Percentiles rank a stretch among this genome's conserved stretches.
Conservation (phyloP, 2,797 vertebrate species). For the Gallinago stenura region DNA sequence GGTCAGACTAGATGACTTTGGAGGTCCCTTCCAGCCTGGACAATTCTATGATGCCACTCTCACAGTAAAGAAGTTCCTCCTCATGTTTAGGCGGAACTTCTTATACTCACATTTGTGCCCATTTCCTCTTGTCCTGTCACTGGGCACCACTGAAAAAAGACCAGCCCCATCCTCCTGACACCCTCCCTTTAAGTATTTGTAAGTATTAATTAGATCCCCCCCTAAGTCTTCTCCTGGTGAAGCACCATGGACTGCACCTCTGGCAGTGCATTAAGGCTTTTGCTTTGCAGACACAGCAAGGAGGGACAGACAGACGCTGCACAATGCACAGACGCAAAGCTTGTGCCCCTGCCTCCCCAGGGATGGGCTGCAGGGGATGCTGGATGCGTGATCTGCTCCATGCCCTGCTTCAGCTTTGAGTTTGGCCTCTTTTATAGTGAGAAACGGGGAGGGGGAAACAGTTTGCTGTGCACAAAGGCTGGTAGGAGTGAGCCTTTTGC, state of each 20-base stretch:
- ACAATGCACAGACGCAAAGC: accelerated
- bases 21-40: no score
- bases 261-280: neutral
- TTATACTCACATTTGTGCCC: no score
- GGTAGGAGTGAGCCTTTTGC: neutral
- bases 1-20: no score
- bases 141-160: no score
- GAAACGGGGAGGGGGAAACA: neutral
- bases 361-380: neutral
- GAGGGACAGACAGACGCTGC: neutral
- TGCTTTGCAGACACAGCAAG: neutral
- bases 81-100: no score
- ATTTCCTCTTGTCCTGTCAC: no score
- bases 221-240: no score
- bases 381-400: neutral
- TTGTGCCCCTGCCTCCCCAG: accelerated
- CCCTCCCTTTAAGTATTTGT: no score
- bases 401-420: neutral
- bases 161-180: no score
- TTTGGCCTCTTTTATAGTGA: neutral
- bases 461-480: neutral
- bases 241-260: neutral
- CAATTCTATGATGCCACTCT: no score
- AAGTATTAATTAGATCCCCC: no score
- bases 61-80: no score